Evolutionary conservation across 2,888 invertebrate genomes (phyloP).

Genomic region (Agonum fuliginosum): DNA sequence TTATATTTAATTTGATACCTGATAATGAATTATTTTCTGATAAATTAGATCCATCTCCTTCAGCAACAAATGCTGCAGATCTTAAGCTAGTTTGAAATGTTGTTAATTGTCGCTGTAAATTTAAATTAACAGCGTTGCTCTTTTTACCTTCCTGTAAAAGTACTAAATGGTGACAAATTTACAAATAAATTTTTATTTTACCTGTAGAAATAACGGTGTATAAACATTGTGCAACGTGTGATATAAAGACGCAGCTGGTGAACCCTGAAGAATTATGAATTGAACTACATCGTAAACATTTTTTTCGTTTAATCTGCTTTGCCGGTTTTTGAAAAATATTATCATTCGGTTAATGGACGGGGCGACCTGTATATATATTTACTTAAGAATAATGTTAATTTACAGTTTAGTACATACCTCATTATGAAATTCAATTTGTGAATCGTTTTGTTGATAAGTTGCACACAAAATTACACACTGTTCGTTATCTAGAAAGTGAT

Average conservation of each 20-base stretch:
- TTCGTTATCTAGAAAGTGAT: slow-evolving; percentile 73
- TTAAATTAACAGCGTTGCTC: slow-evolving; percentile 64
- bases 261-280: slow-evolving; percentile 77
- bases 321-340: slow-evolving; percentile 79
- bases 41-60: slow-evolving; percentile 69
- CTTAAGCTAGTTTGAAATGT: slow-evolving; percentile 70
- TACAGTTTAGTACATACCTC: slow-evolving; percentile 63
- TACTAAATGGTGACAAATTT: not conserved
- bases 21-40: slow-evolving; percentile 63
- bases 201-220: slow-evolving; percentile 70
- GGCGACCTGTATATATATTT: slow-evolving; percentile 40
- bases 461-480: slow-evolving; percentile 73
- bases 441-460: slow-evolving; percentile 70
- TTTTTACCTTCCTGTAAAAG: slow-evolving; percentile 59
- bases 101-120: slow-evolving; percentile 68
- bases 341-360: slow-evolving; percentile 66
- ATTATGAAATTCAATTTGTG: slow-evolving; percentile 66
- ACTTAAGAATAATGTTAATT: not conserved
- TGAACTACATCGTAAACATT: slow-evolving; percentile 76
- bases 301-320: slow-evolving; percentile 76
- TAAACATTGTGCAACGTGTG: slow-evolving; percentile 78
- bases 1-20: slow-evolving; percentile 64
- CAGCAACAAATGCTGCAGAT: slow-evolving; percentile 66
- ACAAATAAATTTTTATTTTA: slow-evolving; percentile 18
- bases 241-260: slow-evolving; percentile 77